Conservation (phyloP, 2,888 invertebrate species). For the Epinotia brunnichana region DNA sequence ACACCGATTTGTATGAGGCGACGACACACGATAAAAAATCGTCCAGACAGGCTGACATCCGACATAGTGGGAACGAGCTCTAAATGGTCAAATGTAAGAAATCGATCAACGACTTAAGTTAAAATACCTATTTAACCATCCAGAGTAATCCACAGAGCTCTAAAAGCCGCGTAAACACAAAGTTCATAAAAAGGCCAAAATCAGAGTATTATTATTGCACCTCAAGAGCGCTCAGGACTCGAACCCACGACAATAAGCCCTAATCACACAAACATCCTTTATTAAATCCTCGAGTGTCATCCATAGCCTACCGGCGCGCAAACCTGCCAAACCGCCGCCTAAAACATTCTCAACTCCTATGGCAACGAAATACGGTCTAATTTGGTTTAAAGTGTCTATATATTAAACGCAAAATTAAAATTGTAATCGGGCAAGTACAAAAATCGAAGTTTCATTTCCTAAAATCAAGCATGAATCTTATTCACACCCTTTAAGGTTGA, state of each 20-base stretch:
- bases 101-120: not conserved
- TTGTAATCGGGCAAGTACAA: constrained; percentile 9
- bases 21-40: too few species aligned
- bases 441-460: not conserved
- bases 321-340: not conserved
- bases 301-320: constrained; percentile 21
- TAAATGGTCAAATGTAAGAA: not conserved
- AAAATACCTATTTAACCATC: constrained; percentile 2
- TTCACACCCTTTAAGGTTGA: not conserved
- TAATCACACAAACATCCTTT: constrained; percentile 33
- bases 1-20: too few species aligned
- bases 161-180: constrained; percentile 9
- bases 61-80: too few species aligned
- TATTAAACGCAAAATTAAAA: constrained; percentile 7
- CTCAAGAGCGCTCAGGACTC: constrained; percentile 17
- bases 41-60: too few species aligned
- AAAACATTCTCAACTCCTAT: not conserved
- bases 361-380: not conserved
- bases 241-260: constrained; percentile 26
- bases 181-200: constrained; percentile 26
- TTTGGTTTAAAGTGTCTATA: not conserved
- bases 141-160: constrained; percentile 10
- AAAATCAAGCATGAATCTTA: not conserved
- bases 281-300: constrained; percentile 40
- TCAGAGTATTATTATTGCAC: constrained; percentile 6